Percentiles rank a stretch among this genome's conserved stretches.
phyloP scores from a whole-genome alignment of 53 echinoderm and acorn worm genomes.

The Holothuria scabra region DNA sequence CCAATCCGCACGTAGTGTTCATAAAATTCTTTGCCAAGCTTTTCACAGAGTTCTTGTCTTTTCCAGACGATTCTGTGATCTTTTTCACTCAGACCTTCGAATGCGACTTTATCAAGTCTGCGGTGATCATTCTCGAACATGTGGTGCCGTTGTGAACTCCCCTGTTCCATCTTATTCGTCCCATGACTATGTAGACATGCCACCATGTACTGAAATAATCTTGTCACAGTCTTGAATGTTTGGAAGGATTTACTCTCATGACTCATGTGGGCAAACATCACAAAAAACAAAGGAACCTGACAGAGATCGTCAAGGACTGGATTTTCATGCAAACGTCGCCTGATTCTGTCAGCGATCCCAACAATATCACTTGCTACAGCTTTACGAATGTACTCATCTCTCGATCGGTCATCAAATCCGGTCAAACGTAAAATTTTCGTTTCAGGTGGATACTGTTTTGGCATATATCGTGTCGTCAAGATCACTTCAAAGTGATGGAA shows the following conservation, averaged over 20 bases:
- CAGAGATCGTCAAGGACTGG: slow-evolving; percentile 31
- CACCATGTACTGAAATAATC: slow-evolving; percentile 31
- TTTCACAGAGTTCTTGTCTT: not conserved
- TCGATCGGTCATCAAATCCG: slow-evolving; percentile 23
- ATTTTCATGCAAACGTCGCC: slow-evolving; percentile 17
- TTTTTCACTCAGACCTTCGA: slow-evolving; percentile 9
- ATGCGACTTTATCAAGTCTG: slow-evolving; percentile 21
- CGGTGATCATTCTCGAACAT: slow-evolving; percentile 3
- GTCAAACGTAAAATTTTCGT: slow-evolving; percentile 8
- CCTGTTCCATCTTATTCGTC: not conserved
- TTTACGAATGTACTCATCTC: slow-evolving; percentile 28
- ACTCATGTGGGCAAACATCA: slow-evolving; percentile 41
- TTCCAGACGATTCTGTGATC: slow-evolving; percentile 10
- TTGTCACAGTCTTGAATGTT: slow-evolving; percentile 31
- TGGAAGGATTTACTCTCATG: slow-evolving; percentile 28
- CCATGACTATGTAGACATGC: slow-evolving; percentile 6
- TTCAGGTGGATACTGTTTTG: not conserved
- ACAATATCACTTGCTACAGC: slow-evolving; percentile 8
- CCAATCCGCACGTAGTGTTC: slow-evolving; percentile 30
- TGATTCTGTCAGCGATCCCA: not conserved
- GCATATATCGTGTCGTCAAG: slow-evolving; percentile 18
- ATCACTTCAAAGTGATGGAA: slow-evolving; percentile 9
- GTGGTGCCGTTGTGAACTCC: not conserved
- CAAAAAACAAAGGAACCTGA: slow-evolving; percentile 45
- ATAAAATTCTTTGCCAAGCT: slow-evolving; percentile 23